Conservation (phyloP, 1,140 invertebrate genomes). For the Goniozus legneri region DNA sequence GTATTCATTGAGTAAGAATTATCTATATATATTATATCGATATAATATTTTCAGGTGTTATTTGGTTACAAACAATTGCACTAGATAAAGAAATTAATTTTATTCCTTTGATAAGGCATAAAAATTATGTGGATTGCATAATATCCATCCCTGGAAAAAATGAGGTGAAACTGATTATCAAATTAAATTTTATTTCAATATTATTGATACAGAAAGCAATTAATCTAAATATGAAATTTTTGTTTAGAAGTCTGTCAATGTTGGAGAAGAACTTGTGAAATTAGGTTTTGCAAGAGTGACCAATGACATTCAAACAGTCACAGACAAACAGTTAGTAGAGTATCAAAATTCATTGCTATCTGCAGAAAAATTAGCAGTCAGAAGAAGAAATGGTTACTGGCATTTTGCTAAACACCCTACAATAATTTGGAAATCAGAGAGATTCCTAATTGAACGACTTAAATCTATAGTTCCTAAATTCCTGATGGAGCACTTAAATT, state of each 20-base stretch:
- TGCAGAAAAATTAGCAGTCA: constrained; percentile 47
- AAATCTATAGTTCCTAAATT: constrained; percentile 26
- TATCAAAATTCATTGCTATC: constrained; percentile 42
- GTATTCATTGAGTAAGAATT: constrained; percentile 26
- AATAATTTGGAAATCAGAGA: constrained; percentile 35
- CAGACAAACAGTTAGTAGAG: constrained; percentile 22
- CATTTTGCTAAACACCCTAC: constrained; percentile 49
- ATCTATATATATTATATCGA: constrained; percentile 3
- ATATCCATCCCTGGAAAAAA: constrained; percentile 42
- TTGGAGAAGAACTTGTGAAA: constrained; percentile 49
- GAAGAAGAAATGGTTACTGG: constrained; percentile 53
- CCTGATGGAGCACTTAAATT: constrained; percentile 24
- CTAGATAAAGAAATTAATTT: constrained; percentile 47
- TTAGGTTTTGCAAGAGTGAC: constrained; percentile 50
- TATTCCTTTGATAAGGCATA: constrained; percentile 46
- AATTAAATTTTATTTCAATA: too few species aligned
- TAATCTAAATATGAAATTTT: background rate
- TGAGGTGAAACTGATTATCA: constrained; percentile 24
- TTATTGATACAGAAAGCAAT: background rate
- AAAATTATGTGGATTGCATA: constrained; percentile 50
- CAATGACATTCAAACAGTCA: constrained; percentile 27
- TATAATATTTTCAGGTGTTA: constrained; percentile 39
- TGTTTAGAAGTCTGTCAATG: constrained; percentile 29
- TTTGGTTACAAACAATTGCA: constrained; percentile 54
- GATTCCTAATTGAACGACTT: constrained; percentile 26